Conservation (phyloP, 2,888 invertebrate genomes). For the Phortica magna region DNA sequence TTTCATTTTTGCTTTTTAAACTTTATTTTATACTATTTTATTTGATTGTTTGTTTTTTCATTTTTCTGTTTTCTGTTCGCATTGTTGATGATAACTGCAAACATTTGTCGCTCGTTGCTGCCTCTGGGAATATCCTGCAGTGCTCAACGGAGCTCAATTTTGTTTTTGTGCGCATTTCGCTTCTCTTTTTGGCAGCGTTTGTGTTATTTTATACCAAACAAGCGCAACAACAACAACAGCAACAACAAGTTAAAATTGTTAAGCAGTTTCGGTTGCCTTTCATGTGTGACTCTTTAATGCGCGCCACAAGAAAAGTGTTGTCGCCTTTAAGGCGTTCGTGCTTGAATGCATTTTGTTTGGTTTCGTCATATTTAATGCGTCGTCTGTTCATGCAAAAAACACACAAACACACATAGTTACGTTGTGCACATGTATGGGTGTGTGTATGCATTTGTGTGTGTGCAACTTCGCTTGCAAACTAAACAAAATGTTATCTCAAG, state of each 20-base stretch:
- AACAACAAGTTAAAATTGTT: neutral
- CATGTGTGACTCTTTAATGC: neutral
- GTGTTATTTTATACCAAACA: neutral
- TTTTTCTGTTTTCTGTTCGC: neutral
- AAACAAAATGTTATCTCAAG: slow-evolving; percentile 11
- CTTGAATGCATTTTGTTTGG: neutral
- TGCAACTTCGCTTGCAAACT: neutral
- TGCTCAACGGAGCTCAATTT: neutral
- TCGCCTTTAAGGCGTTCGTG: neutral
- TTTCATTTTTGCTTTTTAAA: neutral
- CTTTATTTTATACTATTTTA: neutral
- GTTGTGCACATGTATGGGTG: neutral
- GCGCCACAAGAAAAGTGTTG: neutral
- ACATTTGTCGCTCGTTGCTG: neutral
- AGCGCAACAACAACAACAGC: neutral
- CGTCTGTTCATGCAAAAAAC: neutral
- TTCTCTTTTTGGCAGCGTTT: neutral
- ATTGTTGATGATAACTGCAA: neutral
- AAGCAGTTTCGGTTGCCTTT: neutral
- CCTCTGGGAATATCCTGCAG: neutral
- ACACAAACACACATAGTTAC: neutral
- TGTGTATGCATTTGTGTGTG: neutral
- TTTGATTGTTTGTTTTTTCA: neutral
- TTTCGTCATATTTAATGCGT: neutral
- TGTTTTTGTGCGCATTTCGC: neutral